Base-by-base conservation (phyloP, 2,888 invertebrate species). In the Eupsilia transversa region DNA sequence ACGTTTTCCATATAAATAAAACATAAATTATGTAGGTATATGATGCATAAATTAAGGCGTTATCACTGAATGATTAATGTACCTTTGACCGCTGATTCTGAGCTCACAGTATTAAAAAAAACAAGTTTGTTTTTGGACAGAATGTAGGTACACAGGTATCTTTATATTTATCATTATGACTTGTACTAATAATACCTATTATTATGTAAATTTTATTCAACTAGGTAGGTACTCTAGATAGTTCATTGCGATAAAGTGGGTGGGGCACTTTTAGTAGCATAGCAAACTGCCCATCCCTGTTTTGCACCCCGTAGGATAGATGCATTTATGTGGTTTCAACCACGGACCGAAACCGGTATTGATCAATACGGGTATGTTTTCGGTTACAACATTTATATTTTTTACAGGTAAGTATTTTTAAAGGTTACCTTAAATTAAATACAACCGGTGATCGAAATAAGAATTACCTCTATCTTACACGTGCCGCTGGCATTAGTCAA, bases 241-340 rank as follows among this genome's bases (percentile, higher is more conserved):
- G 35, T 71, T 63, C 7, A 59, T 57, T n/a, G 63, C 30, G 14
- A 30, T 64, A 46, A 23, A n/a, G 6, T 33, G 30, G 72, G 49
- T 63, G 38, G 43, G 72, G 79, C 43, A 35, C 30, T 64, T 14
- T 57, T 56, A 30, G 30, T 56, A n/a, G 14, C 2, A 3, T 74
- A 38, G 30, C 6, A 6, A 46, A 33, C 7, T 68, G 35, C 27
- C 78, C 57, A 71, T 38, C 77, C 78, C 30, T 72, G 41, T 77
- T 52, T 77, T 33, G 38, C 7, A 49, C 20, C 2, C 35, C 43
- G 1, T 59, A 20, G 14, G 9, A 30, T 57, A 1, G 7, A 17
- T 73, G 49, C 41, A 43, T 35, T 59, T 43, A 33, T n/a, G 43
- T 27, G 14, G 17, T 41, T 33, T 73, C 49, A 65, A n/a, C n/a